Evolutionary conservation across 2,113 vertebrate species (phyloP), one percentile per base, ranked within the genome.

Genomic region (Phyllostomus hastatus): DNA sequence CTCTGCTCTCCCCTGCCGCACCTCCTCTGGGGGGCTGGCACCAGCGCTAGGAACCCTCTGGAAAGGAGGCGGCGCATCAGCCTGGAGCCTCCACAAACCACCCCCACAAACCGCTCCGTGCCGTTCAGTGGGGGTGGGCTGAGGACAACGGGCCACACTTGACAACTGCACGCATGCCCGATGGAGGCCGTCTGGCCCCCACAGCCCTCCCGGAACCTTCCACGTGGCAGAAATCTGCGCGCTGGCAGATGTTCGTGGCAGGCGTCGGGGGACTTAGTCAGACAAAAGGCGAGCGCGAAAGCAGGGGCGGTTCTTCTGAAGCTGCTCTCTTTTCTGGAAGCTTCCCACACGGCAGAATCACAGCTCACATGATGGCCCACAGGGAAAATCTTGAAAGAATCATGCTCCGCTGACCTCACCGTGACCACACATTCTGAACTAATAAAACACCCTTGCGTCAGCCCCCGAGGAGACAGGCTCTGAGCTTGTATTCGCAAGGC

Each of bases 361-460:
- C 94, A 92, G 94, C 96, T 98, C 95, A 91, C 50, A 93, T 82
- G 97, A 88, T 4, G 89, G 61, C 79, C 64, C 94, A 0, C 82
- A 90, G 61, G 61, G 90, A 97, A 97, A 95, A 94, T 52, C 78
- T 93, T 75, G 31, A 87, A 94, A 96, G 92, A 95, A 67, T 14
- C 88, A 88, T 46, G 95, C 67, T 95, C 81, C 92, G 81, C 70
- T 80, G 94, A 87, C 86, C 94, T 97, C 96, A 97, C 38, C 38
- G 38, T 41, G 95, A 81, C 86, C 48, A 73, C 95, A 96, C 48
- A 82, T 9, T 85, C 88, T 92, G 97, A 97, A 97, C 96, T 98
- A 95, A 69, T 87, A 95, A 93, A 97, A 94, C 61, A 92, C 67
- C 80, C 61, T 90, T 92, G 81, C 57, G 33, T 97, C 84, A 92